A percentile compares a stretch with the other conserved stretches of the same genome.
Conservation (phyloP, 1,140 invertebrate species). For the Colletes latitarsis region DNA sequence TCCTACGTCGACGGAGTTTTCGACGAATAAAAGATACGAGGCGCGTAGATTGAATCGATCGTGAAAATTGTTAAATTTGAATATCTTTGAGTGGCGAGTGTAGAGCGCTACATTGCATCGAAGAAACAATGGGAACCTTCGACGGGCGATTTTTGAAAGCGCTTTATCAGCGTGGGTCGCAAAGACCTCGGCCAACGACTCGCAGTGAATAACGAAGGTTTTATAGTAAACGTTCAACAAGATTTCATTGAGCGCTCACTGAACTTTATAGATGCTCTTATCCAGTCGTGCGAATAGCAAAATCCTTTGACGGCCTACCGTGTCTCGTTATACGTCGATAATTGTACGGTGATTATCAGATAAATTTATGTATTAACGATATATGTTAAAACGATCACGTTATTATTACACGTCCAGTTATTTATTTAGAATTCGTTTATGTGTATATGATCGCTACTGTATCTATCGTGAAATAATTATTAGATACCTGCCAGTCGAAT, state of each 20-base stretch:
- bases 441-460: too few relatives aligned
- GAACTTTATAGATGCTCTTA: slow-evolving; percentile 23
- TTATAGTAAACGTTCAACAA: slow-evolving; percentile 37
- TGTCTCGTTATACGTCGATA: background rate
- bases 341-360: background rate
- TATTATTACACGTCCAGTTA: too few relatives aligned
- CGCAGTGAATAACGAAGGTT: slow-evolving; percentile 22
- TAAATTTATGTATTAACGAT: background rate
- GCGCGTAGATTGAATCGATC: too few relatives aligned
- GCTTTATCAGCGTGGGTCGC: background rate
- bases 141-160: slow-evolving; percentile 6
- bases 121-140: background rate
- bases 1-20: background rate
- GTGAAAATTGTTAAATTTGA: background rate
- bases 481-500: too few relatives aligned
- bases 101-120: too few relatives aligned
- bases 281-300: slow-evolving; percentile 38
- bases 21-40: background rate
- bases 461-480: too few relatives aligned
- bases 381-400: background rate
- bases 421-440: too few relatives aligned
- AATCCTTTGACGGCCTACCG: slow-evolving; percentile 24
- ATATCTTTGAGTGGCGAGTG: background rate
- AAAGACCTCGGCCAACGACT: slow-evolving; percentile 19
- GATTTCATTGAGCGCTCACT: slow-evolving; percentile 33